Percentiles rank a stretch among this genome's conserved stretches.
These are phyloP conservation scores for Marisa cornuarietis DNA, from an alignment of 1,140 invertebrate species.

Conservation along the genomic window DNA sequence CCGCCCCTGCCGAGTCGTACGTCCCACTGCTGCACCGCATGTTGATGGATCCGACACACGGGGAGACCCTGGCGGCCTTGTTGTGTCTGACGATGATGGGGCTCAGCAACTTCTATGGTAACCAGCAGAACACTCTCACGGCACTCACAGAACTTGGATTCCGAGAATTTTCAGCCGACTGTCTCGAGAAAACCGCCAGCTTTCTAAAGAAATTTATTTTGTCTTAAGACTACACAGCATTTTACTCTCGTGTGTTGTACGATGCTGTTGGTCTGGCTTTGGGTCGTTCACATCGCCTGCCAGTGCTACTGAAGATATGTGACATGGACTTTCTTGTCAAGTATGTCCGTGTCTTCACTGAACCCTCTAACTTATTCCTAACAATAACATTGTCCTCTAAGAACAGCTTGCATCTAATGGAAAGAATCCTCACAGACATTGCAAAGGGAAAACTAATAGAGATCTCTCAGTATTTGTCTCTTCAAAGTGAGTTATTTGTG, in stretches of 20 bases:
- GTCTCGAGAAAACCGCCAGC: not conserved
- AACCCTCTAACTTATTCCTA: not conserved
- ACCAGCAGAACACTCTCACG: not conserved
- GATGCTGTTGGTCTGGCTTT: slow-evolving; percentile 14
- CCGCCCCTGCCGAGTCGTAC: not conserved
- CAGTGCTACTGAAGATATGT: slow-evolving; percentile 7
- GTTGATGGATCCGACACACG: not conserved
- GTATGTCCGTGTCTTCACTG: not conserved
- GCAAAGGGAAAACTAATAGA: not conserved
- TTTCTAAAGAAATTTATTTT: not conserved
- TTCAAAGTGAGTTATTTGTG: not conserved
- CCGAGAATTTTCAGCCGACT: not conserved
- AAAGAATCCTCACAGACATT: not conserved
- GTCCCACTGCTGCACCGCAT: not conserved
- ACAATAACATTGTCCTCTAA: not conserved
- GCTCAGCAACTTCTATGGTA: not conserved
- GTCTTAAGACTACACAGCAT: not conserved
- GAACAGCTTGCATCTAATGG: not conserved
- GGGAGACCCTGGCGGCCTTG: not conserved
- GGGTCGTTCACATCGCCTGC: not conserved
- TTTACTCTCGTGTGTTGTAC: not conserved
- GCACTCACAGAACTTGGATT: not conserved
- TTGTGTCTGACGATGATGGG: slow-evolving; percentile 8
- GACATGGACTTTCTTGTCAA: slow-evolving; percentile 15
- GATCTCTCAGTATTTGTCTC: not conserved